phyloP scores from a whole-genome alignment of 2,888 invertebrate species.

The Drosophila mayaguana region DNA sequence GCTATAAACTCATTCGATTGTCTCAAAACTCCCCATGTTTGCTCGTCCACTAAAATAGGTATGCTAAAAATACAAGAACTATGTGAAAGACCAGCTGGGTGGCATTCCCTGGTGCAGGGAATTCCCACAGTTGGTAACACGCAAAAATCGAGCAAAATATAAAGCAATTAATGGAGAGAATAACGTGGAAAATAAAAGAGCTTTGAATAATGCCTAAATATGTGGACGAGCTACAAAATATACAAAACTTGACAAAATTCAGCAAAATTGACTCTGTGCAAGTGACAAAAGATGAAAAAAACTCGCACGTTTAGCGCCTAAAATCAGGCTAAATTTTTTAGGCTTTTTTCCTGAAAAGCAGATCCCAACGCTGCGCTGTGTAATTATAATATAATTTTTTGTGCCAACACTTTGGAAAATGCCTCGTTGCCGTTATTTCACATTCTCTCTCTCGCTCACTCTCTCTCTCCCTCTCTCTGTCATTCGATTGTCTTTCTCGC shows the following conservation, averaged over 20 bases:
- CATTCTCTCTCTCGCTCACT: neutral
- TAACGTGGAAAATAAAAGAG: constrained; percentile 9
- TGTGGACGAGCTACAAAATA: constrained; percentile 16
- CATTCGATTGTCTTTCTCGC: constrained; percentile 20
- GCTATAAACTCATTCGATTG: neutral
- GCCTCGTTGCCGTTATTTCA: constrained; percentile 46
- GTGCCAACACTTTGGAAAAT: constrained; percentile 51
- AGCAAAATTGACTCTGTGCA: constrained; percentile 41
- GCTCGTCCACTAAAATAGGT: neutral
- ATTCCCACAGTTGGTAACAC: neutral
- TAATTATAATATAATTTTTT: constrained; percentile 73
- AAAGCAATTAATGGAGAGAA: constrained; percentile 29
- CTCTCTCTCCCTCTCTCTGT: neutral
- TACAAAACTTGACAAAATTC: constrained; percentile 19
- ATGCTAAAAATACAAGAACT: constrained; percentile 40
- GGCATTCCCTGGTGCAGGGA: neutral
- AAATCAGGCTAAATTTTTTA: constrained; percentile 60
- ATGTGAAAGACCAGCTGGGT: constrained; percentile 17
- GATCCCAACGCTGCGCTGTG: constrained; percentile 43
- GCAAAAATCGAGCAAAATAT: constrained; percentile 19
- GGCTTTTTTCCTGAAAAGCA: constrained; percentile 4
- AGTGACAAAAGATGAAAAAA: constrained; percentile 20
- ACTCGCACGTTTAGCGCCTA: constrained; percentile 42
- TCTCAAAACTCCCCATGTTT: neutral
- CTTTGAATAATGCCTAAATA: constrained; percentile 27